These are phyloP conservation scores for Spodoptera litura DNA, from an alignment of 1,140 invertebrate species.

Conservation along the genomic window DNA sequence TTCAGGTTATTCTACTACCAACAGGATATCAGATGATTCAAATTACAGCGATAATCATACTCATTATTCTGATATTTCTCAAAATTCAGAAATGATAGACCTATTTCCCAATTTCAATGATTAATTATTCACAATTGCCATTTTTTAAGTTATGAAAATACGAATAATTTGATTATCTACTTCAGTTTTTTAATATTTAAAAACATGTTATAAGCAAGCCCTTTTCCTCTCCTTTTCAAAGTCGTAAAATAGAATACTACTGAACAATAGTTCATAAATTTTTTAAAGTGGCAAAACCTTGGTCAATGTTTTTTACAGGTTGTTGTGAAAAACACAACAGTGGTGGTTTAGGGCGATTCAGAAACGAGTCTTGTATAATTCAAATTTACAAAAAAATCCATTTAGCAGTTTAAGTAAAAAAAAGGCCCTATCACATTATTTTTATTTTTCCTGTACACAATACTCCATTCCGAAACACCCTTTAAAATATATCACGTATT, in stretches of 20 bases:
- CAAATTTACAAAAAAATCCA: slow-evolving; percentile 7
- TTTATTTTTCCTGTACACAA: slow-evolving; percentile 7
- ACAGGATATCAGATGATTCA: slow-evolving; percentile 50
- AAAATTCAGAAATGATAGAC: slow-evolving; percentile 45
- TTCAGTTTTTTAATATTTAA: slow-evolving; percentile 47
- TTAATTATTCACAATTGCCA: slow-evolving; percentile 47
- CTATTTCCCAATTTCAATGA: slow-evolving; percentile 47
- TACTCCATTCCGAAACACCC: slow-evolving; percentile 4
- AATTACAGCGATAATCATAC: slow-evolving; percentile 48
- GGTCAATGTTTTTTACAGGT: neutral
- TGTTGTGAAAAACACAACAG: slow-evolving; percentile 6
- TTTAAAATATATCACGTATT: slow-evolving; percentile 8
- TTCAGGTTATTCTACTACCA: slow-evolving; percentile 6
- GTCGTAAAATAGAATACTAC: slow-evolving; percentile 46
- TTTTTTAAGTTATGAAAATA: slow-evolving; percentile 8
- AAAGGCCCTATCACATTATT: slow-evolving; percentile 6
- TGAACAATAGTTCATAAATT: slow-evolving; percentile 4
- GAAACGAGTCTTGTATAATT: slow-evolving; percentile 7
- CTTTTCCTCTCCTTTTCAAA: slow-evolving; percentile 53
- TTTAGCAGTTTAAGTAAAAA: slow-evolving; percentile 7
- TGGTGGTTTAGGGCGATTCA: slow-evolving; percentile 4
- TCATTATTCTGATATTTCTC: slow-evolving; percentile 14
- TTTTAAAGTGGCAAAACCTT: slow-evolving; percentile 6
- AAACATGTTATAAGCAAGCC: slow-evolving; percentile 51
- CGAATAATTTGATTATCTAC: slow-evolving; percentile 3